Evolutionary conservation across 2,797 vertebrate species (phyloP), one percentile per base, ranked within the genome.

Genomic region (Pangasius sanitwongsei): DNA sequence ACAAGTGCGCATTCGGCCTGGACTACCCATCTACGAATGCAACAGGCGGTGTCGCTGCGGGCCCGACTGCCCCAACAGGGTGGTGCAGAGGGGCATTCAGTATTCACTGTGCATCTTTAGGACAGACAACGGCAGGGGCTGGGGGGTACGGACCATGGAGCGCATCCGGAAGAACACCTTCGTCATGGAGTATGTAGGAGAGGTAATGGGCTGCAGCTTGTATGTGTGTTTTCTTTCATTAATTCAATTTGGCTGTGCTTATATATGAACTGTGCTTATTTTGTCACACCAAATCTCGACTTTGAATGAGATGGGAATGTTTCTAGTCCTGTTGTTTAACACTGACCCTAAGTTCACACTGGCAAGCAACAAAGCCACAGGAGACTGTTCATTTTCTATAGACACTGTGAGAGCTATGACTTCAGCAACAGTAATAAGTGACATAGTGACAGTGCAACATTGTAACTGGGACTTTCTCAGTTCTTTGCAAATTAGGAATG

Each of bases 81-180:
- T 97, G 83, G 97, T 97, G 69, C 96, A 97, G 94, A 96, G 93
- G 44, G 97, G 96, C 63, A 97, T 97, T 92, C 93, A 92, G 91
- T 96, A 96, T 48, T 93, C 97, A 82, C 95, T 97, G 83, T 97
- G 97, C 92, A 97, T 97, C 93, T 97, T 97, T 93, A 96, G 95
- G 85, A 97, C 97, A 0, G 87, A 94, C 70, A 93, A 97, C 41
- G 97, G 96, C 3, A 94, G 96, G 3, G 96, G 97, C 87, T 97
- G 97, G 97, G 97, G 97, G 0, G 96, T 97, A 8, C 94, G 95
- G 31, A 96, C 96, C 0, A 92, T 96, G 88, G 95, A 97, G 92
- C 96, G 95, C 89, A 97, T 97, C 91, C 95, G 95, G 87, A 97
- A 96, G 94, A 96, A 96, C 91, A 95, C 95, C 92, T 97, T 97